Base-by-base conservation (phyloP, 2,888 invertebrate genomes). In the Allygus modestus region DNA sequence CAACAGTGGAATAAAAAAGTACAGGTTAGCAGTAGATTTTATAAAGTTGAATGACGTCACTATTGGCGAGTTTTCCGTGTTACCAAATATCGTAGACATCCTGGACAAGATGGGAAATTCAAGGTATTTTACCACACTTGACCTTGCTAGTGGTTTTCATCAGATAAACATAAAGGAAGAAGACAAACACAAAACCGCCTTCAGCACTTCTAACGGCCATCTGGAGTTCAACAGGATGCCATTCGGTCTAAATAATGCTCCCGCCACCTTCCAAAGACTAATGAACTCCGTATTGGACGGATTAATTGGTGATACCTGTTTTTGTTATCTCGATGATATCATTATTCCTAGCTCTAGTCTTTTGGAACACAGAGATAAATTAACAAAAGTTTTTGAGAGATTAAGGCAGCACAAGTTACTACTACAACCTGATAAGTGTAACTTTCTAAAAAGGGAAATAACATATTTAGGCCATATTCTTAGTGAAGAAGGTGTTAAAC, bases 191-290 rank as follows among this genome's bases (percentile, higher is more conserved):
- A 84, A 81, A 51, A 84, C 81, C 0, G 84, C 69, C 2, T 83
- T 83, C 41, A 83, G 54, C 12, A 20, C 20, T 12, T 12, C 77
- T 15, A 15, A 51, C 7, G 41, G 83, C n/a, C 88, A 88, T 46
- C 88, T 85, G 12, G 86, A 88, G 26, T 89, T 85, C 65, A 82
- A 46, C 0, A 54, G 87, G 2, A 88, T 89, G 88, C 87, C 88
- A 0, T 89, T 89, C 86, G 89, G 89, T 0, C 79, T 90, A 1
- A 87, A 87, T 75, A 88, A 89, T 51, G 89, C 89, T 0, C 89
- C 89, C 0, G 87, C 88, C 0, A 89, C 88, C 0, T 90, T 89
- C 84, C 88, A 89, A 69, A 79, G 89, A 0, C 28, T 89, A 5
- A 90, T 90, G 89, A 87, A 90, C 58, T 77, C 84, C 4, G 87